These are phyloP conservation scores for Gavia stellata DNA, from an alignment of 2,113 vertebrate genomes.

Conservation along the genomic window DNA sequence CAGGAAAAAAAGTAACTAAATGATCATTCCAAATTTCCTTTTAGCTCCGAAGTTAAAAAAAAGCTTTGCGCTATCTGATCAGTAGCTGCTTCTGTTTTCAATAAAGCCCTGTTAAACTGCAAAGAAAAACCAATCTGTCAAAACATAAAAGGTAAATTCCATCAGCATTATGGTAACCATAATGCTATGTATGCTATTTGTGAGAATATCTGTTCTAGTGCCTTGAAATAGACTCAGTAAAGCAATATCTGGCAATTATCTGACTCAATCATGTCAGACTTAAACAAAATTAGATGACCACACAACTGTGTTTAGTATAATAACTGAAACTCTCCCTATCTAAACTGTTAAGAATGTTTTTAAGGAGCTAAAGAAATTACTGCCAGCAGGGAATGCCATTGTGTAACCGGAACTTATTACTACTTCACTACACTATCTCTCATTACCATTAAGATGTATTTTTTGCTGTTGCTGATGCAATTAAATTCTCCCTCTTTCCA, in stretches of 20 bases:
- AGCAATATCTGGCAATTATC: not conserved
- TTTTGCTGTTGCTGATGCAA: not conserved
- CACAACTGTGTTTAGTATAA: not conserved
- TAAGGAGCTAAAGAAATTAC: not conserved
- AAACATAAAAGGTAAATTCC: conserved; percentile 14
- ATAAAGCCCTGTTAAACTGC: not conserved
- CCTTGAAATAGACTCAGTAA: not conserved
- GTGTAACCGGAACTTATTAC: not conserved
- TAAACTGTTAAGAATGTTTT: not conserved
- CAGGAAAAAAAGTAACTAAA: not conserved
- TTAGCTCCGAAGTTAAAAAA: not conserved
- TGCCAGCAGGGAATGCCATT: not conserved
- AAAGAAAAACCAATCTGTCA: not conserved
- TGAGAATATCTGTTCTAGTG: not conserved
- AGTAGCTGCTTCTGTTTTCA: not conserved
- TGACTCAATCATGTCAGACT: not conserved
- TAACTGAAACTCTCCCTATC: not conserved
- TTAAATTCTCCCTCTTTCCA: not conserved
- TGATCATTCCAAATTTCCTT: not conserved
- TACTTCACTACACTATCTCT: not conserved
- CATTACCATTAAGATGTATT: not conserved
- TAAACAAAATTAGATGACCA: not conserved
- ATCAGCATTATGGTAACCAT: not conserved
- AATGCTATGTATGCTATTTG: not conserved
- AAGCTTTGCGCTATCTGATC: not conserved